Evolutionary conservation across 1,140 invertebrate genomes (phyloP), one percentile per base, ranked within the genome.

Genomic region (Drosophila funebris): DNA sequence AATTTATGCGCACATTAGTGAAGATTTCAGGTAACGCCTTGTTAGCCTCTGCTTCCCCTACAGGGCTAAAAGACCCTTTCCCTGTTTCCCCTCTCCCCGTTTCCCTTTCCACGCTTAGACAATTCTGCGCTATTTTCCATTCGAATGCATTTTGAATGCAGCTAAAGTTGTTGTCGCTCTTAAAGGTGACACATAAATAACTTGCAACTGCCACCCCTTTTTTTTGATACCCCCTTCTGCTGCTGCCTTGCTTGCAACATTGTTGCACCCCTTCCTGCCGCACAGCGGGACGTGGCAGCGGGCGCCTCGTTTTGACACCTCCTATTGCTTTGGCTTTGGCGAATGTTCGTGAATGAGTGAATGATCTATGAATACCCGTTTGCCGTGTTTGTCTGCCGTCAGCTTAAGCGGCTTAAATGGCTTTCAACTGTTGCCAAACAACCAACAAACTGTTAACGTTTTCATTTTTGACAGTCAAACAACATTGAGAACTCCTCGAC

Each of bases 1-100:
- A 73, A 75, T 67, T 74, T 82, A 77, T 81, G 78, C 60, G 70
- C 61, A 71, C 73, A 82, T 77, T 82, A 67, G 71, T 56, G 11
- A 54, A 63, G 54, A 54, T 76, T 67, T 27, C 61, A 54, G 16
- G 57, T 18, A 50, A 39, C 63, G 36, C 64, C 66, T 44, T 11
- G n/a, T 18, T 3, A 44, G 24, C 2, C 29, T 22, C 48, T 11
- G 14, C 1, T 18, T 1, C 24, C 27, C 2, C 7, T 31, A 31
- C 24, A 27, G 24, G 24, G n/a, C n/a, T n/a, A n/a, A n/a, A n/a
- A n/a, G 3, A 27, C 24, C 29, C 29, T 31, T 31, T n/a, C 2
- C 24, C 31, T 18, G 18, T 46, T 9, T 8, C 27, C 13, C 27
- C 8, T 31, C 4, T 24, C 56, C 33, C 44, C 52, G 7, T 11